These are phyloP conservation scores for Micropterix aruncella DNA, from an alignment of 2,888 invertebrate genomes.

Conservation along the genomic window DNA sequence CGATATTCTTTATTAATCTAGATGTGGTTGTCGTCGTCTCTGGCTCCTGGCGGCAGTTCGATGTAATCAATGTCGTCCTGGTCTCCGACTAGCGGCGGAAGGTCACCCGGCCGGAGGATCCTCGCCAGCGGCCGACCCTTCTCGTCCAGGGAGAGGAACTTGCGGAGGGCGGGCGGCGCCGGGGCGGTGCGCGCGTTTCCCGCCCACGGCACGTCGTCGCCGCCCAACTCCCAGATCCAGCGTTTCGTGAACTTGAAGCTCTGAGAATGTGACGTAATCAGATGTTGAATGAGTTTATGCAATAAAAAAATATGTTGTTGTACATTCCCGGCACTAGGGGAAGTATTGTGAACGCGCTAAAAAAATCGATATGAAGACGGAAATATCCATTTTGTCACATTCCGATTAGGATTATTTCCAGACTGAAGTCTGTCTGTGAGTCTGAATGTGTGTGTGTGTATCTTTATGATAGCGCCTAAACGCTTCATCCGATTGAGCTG, in stretches of 20 bases:
- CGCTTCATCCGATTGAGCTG: too few relatives aligned
- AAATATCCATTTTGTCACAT: too few relatives aligned
- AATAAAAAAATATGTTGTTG: conserved; percentile 1
- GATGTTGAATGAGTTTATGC: conserved; percentile 3
- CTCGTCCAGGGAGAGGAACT: conserved; percentile 45
- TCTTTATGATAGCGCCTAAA: too few relatives aligned
- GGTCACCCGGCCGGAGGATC: conserved; percentile 33
- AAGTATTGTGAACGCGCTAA: too few relatives aligned
- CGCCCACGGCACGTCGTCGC: conserved; percentile 41
- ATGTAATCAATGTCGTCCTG: conserved; percentile 53
- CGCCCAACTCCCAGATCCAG: conserved; percentile 32
- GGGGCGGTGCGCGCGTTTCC: conserved; percentile 47
- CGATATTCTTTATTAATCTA: too few relatives aligned
- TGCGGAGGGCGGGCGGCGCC: conserved; percentile 32
- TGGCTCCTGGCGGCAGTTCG: conserved; percentile 27
- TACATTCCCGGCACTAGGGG: too few relatives aligned
- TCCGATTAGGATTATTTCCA: too few relatives aligned
- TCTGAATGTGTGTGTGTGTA: neutral
- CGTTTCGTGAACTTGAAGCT: conserved; percentile 46
- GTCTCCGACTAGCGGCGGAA: conserved; percentile 35
- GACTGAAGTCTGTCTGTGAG: neutral
- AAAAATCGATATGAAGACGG: too few relatives aligned
- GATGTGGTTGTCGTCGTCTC: too few relatives aligned
- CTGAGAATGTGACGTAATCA: conserved; percentile 20
- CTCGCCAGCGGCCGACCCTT: conserved; percentile 46